Evolutionary conservation across 2,888 invertebrate genomes (phyloP).

Genomic region (Drosophila glabriapex): DNA sequence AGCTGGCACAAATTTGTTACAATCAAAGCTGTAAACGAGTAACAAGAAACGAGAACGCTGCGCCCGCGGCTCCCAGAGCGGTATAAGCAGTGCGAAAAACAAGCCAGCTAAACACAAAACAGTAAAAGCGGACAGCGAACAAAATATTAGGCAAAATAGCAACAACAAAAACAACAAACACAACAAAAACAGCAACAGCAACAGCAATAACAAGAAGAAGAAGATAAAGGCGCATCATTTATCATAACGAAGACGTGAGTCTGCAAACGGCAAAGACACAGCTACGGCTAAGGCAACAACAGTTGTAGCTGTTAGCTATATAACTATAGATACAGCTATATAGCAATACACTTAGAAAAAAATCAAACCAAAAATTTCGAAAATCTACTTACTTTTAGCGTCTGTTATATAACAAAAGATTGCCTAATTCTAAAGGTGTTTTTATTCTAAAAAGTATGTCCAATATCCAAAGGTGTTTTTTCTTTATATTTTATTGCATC

Average conservation of each 20-base stretch:
- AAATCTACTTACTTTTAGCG: neutral
- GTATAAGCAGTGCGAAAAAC: constrained; percentile 28
- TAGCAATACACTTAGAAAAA: neutral
- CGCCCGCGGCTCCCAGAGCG: constrained; percentile 46
- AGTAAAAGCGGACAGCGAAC: constrained; percentile 9
- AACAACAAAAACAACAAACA: constrained; percentile 12
- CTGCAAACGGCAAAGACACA: constrained; percentile 44
- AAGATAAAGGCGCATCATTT: constrained; percentile 68
- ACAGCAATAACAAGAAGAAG: constrained; percentile 5
- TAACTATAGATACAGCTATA: constrained; percentile 18
- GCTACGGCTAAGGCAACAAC: constrained; percentile 39
- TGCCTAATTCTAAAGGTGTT: neutral
- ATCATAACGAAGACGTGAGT: constrained; percentile 74
- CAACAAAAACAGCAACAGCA: neutral
- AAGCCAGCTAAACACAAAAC: constrained; percentile 21
- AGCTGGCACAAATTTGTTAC: constrained; percentile 75
- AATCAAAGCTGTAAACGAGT: constrained; percentile 69
- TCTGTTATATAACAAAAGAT: neutral
- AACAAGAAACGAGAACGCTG: constrained; percentile 61
- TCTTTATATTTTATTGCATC: neutral
- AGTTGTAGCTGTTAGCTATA: constrained; percentile 33
- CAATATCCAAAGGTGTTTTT: neutral
- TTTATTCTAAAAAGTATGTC: neutral
- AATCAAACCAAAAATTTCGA: neutral
- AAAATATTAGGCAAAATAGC: constrained; percentile 60